These are phyloP conservation scores for Heliopora coerulea DNA, from an alignment of 92 coral and sea anemone species.

Conservation along the genomic window DNA sequence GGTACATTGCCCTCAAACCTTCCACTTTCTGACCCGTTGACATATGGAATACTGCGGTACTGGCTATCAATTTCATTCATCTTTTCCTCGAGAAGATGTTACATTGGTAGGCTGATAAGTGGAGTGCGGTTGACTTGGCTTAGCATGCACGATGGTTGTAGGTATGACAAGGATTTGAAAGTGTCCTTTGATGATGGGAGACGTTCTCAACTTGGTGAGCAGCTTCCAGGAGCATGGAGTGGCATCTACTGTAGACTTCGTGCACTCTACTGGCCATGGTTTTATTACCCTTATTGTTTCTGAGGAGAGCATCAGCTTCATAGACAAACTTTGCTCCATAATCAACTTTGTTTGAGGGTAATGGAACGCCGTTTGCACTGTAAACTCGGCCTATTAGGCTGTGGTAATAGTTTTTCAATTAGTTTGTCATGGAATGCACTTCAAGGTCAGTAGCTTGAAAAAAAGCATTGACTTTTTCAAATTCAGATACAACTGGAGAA, in stretches of 20 bases:
- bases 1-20: neutral
- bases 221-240: constrained; percentile 1
- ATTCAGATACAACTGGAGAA: too few species aligned
- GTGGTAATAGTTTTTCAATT: neutral
- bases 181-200: neutral
- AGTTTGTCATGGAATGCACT: neutral
- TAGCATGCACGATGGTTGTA: constrained; percentile 3
- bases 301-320: neutral
- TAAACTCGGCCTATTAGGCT: neutral
- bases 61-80: constrained; percentile 14
- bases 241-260: neutral
- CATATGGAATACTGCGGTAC: constrained; percentile 9
- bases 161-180: neutral
- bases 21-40: constrained; percentile 15
- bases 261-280: neutral
- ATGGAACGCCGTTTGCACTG: neutral
- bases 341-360: constrained; percentile 3
- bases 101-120: neutral
- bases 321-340: constrained; percentile 1
- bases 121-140: constrained; percentile 13
- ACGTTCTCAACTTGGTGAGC: constrained; percentile 1
- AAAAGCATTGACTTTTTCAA: constrained; percentile 21
- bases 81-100: constrained; percentile 4
- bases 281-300: neutral
- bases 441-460: constrained; percentile 15